Evolutionary conservation across 2,113 vertebrate species (phyloP).

Genomic region (Electrona antarctica): DNA sequence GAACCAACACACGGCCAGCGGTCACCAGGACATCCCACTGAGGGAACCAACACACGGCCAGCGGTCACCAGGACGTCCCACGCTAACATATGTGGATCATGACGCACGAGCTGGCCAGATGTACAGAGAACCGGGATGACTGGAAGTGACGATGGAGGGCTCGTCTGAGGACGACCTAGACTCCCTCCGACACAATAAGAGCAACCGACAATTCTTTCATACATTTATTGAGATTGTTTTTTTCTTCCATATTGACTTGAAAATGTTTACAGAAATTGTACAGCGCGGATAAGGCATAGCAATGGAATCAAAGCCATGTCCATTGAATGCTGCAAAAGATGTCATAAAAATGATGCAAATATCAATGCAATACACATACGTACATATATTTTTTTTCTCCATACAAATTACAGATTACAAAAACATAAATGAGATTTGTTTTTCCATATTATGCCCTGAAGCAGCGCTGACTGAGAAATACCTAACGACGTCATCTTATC

Average conservation of each 20-base stretch:
- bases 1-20: no score
- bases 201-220: slow-evolving; percentile 57
- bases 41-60: no score
- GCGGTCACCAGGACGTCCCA: no score
- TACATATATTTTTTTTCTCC: slow-evolving; percentile 42
- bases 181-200: no score
- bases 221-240: slow-evolving; percentile 74
- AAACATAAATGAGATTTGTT: slow-evolving; percentile 67
- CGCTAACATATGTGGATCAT: no score
- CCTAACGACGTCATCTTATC: slow-evolving; percentile 52
- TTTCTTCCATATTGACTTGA: slow-evolving; percentile 72
- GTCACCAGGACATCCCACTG: no score
- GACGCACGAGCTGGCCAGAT: no score
- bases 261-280: slow-evolving; percentile 76
- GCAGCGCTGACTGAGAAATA: slow-evolving; percentile 55
- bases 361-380: slow-evolving; percentile 71
- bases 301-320: slow-evolving; percentile 70
- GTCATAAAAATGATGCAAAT: slow-evolving; percentile 74
- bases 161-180: no score
- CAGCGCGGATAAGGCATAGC: slow-evolving; percentile 69
- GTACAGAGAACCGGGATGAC: no score
- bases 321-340: slow-evolving; percentile 71
- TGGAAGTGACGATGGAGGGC: no score
- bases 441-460: slow-evolving; percentile 65
- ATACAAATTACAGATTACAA: slow-evolving; percentile 79